Evolutionary conservation across 2,888 invertebrate genomes (phyloP).

Genomic region (Orthosia incerta): DNA sequence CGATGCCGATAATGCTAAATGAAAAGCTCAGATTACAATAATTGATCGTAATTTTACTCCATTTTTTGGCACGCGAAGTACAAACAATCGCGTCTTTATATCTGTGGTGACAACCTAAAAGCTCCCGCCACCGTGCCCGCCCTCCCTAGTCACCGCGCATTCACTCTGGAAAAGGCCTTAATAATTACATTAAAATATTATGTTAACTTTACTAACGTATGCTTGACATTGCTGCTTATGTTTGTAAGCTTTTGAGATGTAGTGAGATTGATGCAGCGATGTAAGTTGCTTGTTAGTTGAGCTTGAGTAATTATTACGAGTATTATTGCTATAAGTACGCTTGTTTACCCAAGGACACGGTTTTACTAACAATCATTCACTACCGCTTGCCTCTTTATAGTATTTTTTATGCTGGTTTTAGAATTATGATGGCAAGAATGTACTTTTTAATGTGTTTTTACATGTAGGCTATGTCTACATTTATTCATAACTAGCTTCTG

Average conservation of each 20-base stretch:
- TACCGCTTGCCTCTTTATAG: background rate
- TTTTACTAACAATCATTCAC: background rate
- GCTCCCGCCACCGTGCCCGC: background rate
- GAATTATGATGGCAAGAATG: too few species aligned
- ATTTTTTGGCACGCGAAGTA: too few species aligned
- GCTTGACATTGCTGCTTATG: conserved; percentile 34
- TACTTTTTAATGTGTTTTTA: background rate
- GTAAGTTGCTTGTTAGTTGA: conserved; percentile 1
- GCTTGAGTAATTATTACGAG: conserved; percentile 8
- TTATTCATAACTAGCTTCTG: too few species aligned
- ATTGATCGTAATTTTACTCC: too few species aligned
- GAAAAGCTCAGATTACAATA: too few species aligned
- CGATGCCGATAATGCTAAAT: too few species aligned
- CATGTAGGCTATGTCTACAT: too few species aligned
- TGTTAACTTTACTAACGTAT: conserved; percentile 42
- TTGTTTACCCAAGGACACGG: background rate
- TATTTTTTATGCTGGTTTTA: too few species aligned
- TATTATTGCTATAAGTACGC: background rate
- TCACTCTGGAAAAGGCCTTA: background rate
- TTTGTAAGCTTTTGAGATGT: conserved; percentile 9
- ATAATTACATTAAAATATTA: conserved; percentile 62
- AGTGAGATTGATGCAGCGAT: conserved; percentile 19
- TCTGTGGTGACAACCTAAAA: background rate
- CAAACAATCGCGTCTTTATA: too few species aligned
- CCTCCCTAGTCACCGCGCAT: background rate